Percentiles rank a stretch among this genome's conserved stretches.
Evolutionary conservation across 2,113 vertebrate genomes (phyloP).

Genomic region (Trematocara marginatum): DNA sequence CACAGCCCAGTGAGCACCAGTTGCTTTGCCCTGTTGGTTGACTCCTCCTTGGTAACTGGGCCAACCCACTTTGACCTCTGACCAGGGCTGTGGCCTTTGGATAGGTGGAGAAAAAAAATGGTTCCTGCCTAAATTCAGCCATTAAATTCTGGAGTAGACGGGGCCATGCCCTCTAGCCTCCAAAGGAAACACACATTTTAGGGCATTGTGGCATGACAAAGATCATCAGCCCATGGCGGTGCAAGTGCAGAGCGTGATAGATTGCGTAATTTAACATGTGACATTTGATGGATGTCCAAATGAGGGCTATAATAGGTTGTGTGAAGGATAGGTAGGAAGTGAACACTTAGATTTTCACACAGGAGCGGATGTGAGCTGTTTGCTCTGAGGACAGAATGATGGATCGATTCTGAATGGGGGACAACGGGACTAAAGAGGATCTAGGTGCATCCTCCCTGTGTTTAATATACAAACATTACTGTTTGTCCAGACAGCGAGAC

Average conservation of each 20-base stretch:
- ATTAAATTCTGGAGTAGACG: constrained; percentile 48
- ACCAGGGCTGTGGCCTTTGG: constrained; percentile 8
- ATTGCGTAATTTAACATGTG: constrained; percentile 47
- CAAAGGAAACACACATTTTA: constrained; percentile 43
- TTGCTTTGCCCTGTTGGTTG: constrained; percentile 23
- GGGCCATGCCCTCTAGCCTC: constrained; percentile 35
- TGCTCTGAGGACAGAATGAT: constrained; percentile 49
- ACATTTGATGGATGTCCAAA: constrained; percentile 60
- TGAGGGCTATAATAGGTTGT: constrained; percentile 46
- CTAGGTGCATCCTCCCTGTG: not conserved
- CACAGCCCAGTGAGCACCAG: constrained; percentile 49
- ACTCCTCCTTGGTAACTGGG: constrained; percentile 60
- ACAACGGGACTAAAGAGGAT: not conserved
- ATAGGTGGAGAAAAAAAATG: constrained; percentile 20
- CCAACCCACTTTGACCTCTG: constrained; percentile 46
- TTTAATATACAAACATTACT: not conserved
- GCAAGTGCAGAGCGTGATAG: constrained; percentile 51
- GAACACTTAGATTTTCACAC: constrained; percentile 48
- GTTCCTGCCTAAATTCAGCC: constrained; percentile 56
- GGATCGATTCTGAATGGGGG: constrained; percentile 23
- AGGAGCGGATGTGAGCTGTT: constrained; percentile 66
- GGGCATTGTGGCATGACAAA: constrained; percentile 41
- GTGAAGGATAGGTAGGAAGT: constrained; percentile 71
- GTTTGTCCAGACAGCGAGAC: not conserved
- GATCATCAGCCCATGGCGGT: constrained; percentile 40